Conservation (phyloP, 2,797 vertebrate genomes). For the Gouania willdenowi region DNA sequence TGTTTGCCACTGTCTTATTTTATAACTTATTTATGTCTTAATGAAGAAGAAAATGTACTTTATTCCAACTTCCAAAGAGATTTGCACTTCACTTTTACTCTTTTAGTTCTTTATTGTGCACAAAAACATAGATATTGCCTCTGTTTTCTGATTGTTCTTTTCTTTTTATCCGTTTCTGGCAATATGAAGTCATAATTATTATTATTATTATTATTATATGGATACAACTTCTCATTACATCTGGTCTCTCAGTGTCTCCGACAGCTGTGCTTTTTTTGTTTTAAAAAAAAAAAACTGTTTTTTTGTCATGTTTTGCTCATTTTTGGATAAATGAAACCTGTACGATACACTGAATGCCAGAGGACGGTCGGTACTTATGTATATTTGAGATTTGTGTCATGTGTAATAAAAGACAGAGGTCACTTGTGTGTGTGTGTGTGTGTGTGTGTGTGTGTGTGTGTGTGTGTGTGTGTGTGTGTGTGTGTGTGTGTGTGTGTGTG, state of each 20-base stretch:
- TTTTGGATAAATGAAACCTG: constrained; percentile 84
- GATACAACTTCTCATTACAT: constrained; percentile 66
- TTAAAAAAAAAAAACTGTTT: constrained; percentile 76
- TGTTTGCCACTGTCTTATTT: constrained; percentile 76
- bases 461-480: background rate
- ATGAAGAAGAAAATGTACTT: constrained; percentile 75
- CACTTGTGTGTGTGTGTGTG: constrained; percentile 82
- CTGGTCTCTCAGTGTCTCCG: constrained; percentile 78
- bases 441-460: background rate
- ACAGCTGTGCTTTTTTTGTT: constrained; percentile 53
- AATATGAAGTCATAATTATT: constrained; percentile 72
- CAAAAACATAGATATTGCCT: constrained; percentile 55
- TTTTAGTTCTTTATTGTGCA: constrained; percentile 61
- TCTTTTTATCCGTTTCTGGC: constrained; percentile 64
- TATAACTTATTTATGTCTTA: constrained; percentile 82
- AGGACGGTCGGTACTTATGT: constrained; percentile 89
- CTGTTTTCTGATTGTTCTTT: constrained; percentile 46
- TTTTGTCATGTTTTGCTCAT: constrained; percentile 60
- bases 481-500: constrained; percentile 82
- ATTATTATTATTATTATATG: too few species aligned
- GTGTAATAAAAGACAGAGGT: constrained; percentile 92
- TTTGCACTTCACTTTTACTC: constrained; percentile 88
- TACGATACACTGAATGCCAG: constrained; percentile 89
- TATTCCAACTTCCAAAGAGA: constrained; percentile 96
- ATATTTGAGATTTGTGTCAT: constrained; percentile 96